Evolutionary conservation across 2,888 invertebrate genomes (phyloP), one percentile per base, ranked within the genome.

Genomic region (Fissipunctia ypsillon): DNA sequence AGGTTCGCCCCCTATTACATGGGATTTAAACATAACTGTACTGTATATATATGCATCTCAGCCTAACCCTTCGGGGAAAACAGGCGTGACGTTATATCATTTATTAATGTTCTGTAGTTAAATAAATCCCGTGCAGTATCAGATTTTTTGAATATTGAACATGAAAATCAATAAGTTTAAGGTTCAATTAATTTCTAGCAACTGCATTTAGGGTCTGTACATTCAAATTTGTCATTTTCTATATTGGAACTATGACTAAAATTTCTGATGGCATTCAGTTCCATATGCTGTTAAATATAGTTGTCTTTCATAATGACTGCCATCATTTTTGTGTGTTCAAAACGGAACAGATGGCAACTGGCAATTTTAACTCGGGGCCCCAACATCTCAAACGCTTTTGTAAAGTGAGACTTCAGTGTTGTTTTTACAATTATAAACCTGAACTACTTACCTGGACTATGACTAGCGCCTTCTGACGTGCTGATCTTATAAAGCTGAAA

Each of bases 401-500:
- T 16, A 59, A 35, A 35, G n/a, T 35, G n/a, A 38, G 25, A 25
- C 25, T 22, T 41, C 7, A 61, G 48, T 22, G 22, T 28, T 16
- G 14, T 48, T 41, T 35, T 31, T 19, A 41, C 52, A 28, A 16
- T 16, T 28, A 5, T 25, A 14, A 56, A 72, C 12, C 31, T 65
- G 52, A 67, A 54, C 43, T 56, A 76, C 79, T 79, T 85, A 94
- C 95, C 95, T 85, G 94, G 90, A n/a, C 92, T 93, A 57, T 90
- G 90, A 68, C 81, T 88, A n/a, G 90, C 90, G 28, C 70, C 89
- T 79, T 92, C 93, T 16, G 77, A 76, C 3, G 88, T 76, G 66
- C 86, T 92, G 41, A 95, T 91, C 91, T 95, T 94, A 85, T 96
- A 96, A 88, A 96, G 87, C 96, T 96, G 90, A 92, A 94, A 80